Evolutionary conservation across 2,888 invertebrate species (phyloP), one percentile per base, ranked within the genome.

Genomic region (Melinaea marsaeus): DNA sequence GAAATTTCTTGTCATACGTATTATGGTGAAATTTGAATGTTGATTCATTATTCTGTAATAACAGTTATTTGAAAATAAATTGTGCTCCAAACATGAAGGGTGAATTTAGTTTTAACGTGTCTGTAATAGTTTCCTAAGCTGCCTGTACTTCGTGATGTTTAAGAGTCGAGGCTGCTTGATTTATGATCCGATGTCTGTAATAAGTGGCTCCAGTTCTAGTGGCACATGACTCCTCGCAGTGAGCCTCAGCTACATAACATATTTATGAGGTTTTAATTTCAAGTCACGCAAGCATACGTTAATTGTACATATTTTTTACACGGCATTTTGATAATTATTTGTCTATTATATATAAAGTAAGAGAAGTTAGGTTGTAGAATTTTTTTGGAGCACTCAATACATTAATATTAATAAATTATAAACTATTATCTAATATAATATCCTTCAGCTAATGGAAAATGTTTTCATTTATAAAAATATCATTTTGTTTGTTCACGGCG

Each of bases 161-260:
- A 62, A 70, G 62, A 67, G 37, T 37, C 68, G 66, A 63, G 66
- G 59, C 65, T 55, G 32, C 65, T 66, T 63, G 64, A 68, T 68
- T 68, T 68, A 66, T 63, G 61, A 60, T 54, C 60, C 57, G 55
- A 22, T 48, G 48, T 48, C 2, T 2, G 65, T 65, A 66, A 69
- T 66, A 68, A 68, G 65, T 68, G 61, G 54, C 34, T 63, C 54
- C 65, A 61, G 48, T 48, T 51, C 9, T 48, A 48, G 6, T 22
- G 48, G 13, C 48, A 13, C 48, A 48, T 4, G 13, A 48, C 13
- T 4, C 6, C 13, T 48, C 13, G 48, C 13, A 48, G 48, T n/a
- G 22, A 22, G 22, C 48, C 13, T 48, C 22, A 13, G 13, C 48
- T 22, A 13, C 22, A 22, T n/a, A 6, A 37, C 6, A 48, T 48